Conservation (phyloP, 2,888 invertebrate species). For the Seira musarum region DNA sequence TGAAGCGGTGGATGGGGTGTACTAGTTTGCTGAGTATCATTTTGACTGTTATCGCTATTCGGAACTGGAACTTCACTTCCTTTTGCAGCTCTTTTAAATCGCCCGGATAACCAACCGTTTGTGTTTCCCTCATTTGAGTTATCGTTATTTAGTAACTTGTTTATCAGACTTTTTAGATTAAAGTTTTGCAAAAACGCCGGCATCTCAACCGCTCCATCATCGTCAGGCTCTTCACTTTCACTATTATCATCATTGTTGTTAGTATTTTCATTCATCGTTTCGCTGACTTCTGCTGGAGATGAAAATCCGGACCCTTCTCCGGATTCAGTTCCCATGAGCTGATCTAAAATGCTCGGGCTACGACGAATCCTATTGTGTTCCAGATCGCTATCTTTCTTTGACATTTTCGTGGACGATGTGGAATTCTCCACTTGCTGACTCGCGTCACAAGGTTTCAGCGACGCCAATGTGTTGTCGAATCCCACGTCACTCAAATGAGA, state of each 20-base stretch:
- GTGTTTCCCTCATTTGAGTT: not conserved
- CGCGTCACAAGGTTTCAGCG: conserved; percentile 26
- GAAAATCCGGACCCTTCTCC: not conserved
- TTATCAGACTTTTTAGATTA: not conserved
- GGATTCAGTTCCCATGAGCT: not conserved
- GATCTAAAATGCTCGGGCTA: not conserved
- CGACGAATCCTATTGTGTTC: not conserved
- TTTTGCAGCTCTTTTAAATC: not conserved
- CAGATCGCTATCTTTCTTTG: not conserved
- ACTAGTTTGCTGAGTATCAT: not conserved
- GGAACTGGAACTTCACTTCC: not conserved
- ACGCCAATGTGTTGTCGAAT: conserved; percentile 54
- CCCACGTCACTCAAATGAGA: conserved; percentile 43
- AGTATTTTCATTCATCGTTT: not conserved
- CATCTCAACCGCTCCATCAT: not conserved
- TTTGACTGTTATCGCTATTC: not conserved
- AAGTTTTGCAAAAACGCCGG: not conserved
- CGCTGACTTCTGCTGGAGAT: not conserved
- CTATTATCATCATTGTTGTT: not conserved
- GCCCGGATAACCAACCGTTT: not conserved
- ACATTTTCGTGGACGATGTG: not conserved
- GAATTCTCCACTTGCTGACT: not conserved
- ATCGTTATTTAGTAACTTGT: not conserved
- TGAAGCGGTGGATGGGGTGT: not conserved
- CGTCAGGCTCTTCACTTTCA: not conserved